Base-by-base conservation (phyloP, 2,113 vertebrate species). In the Microtus oregoni region DNA sequence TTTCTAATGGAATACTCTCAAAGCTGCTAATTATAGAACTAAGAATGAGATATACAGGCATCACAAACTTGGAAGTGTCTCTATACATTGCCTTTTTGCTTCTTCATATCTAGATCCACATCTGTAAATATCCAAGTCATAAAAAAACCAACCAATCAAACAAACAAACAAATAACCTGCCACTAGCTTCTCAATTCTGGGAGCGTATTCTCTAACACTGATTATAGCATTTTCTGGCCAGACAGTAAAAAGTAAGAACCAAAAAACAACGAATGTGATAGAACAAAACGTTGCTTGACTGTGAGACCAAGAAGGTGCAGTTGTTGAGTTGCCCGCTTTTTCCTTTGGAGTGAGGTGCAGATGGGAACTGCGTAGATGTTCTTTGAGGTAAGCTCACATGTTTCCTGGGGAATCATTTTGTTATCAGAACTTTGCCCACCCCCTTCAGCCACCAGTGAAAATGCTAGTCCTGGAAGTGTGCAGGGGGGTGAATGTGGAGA, bases 1-100 rank as follows among this genome's bases (percentile, higher is more conserved):
- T 63, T 96, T 92, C 35, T 86, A 95, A 92, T 76, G 2, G 26
- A 10, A 28, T 75, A 63, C 22, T 82, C 89, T 95, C 96, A 58
- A 94, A 95, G 47, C 50, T 81, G 70, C 13, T 94, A 95, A 94
- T 97, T 92, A 94, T 35, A 63, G 94, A 97, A 88, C 44, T 58
- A 90, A 95, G 81, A 89, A 96, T 94, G 73, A 92, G 89, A 86
- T 94, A 92, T 94, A 76, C 86, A 94, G 91, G 41, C 44, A 41
- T 92, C 73, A 96, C 55, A 70, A 89, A 96, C 65, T 79, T 95
- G 63, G 83, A 82, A 87, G 8, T 89, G 75, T 91, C 94, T 91
- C 63, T 92, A 90, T 95, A 96, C 96, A 91, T 95, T 61, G 14
- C 72, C 61, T 38, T 82, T 35, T 50, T 95, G 19, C 76, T 96